Percentiles rank a stretch among this genome's conserved stretches.
These are phyloP conservation scores for Heliconius cydno DNA, from an alignment of 2,888 invertebrate species.

Conservation along the genomic window DNA sequence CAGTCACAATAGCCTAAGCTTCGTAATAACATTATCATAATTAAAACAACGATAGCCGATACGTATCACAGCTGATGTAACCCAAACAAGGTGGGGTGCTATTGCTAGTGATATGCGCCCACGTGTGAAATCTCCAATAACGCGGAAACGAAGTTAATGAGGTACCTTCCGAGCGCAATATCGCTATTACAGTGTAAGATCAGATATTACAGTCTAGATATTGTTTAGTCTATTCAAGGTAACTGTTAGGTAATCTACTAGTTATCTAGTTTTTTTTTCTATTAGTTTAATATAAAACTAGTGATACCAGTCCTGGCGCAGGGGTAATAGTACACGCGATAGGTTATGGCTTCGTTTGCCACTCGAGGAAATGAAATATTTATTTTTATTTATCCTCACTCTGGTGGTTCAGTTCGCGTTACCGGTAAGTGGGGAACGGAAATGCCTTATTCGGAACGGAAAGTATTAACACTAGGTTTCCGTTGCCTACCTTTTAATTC, in stretches of 20 bases:
- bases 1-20: background rate
- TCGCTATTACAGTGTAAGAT: background rate
- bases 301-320: too few relatives aligned
- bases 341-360: too few relatives aligned
- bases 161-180: conserved; percentile 19
- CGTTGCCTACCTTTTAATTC: too few relatives aligned
- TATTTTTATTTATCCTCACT: background rate
- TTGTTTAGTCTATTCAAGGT: background rate
- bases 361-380: background rate
- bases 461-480: too few relatives aligned
- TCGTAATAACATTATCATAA: background rate
- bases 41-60: background rate
- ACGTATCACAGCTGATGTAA: conserved; percentile 22
- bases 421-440: too few relatives aligned
- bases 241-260: background rate
- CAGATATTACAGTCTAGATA: background rate
- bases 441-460: too few relatives aligned
- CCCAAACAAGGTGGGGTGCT: conserved; percentile 22
- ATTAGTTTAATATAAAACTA: too few relatives aligned
- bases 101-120: conserved; percentile 29
- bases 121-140: conserved; percentile 46
- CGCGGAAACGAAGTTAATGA: conserved; percentile 37
- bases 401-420: too few relatives aligned
- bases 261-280: too few relatives aligned
- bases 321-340: too few relatives aligned